Conservation (phyloP, 1,140 invertebrate species). For the Caenorhabditis briggsae region DNA sequence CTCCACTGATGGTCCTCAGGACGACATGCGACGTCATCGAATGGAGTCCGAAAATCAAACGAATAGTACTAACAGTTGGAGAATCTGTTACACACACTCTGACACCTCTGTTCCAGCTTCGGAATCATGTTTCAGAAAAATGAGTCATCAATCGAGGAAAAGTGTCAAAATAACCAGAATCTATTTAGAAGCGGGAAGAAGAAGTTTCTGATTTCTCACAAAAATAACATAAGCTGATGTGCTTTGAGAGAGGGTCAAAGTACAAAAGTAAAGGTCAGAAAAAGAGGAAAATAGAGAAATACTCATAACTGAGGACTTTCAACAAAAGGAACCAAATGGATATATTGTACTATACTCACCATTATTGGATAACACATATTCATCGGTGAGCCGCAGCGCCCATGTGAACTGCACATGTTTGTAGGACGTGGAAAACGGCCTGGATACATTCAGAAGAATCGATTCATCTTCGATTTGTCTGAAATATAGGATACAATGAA, state of each 20-base stretch:
- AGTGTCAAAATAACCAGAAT: slow-evolving; percentile 32
- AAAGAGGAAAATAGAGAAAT: background rate
- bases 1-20: background rate
- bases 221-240: slow-evolving; percentile 1
- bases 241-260: background rate
- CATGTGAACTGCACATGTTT: slow-evolving; percentile 67
- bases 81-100: background rate
- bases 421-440: slow-evolving; percentile 64
- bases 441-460: slow-evolving; percentile 65
- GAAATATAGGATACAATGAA: slow-evolving; percentile 3
- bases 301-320: background rate
- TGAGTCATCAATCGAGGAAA: background rate
- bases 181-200: background rate
- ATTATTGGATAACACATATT: slow-evolving; percentile 62
- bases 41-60: slow-evolving; percentile 16
- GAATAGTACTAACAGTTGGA: background rate
- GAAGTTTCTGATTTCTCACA: background rate
- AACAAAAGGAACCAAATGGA: background rate
- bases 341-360: slow-evolving; percentile 26
- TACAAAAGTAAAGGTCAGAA: no score
- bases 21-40: slow-evolving; percentile 16
- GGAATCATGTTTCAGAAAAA: slow-evolving; percentile 41
- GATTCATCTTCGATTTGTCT: slow-evolving; percentile 61
- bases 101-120: background rate
- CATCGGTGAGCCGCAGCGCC: slow-evolving; percentile 63